Evolutionary conservation across 2,888 invertebrate genomes (phyloP).

Genomic region (Bhutanitis thaidina): DNA sequence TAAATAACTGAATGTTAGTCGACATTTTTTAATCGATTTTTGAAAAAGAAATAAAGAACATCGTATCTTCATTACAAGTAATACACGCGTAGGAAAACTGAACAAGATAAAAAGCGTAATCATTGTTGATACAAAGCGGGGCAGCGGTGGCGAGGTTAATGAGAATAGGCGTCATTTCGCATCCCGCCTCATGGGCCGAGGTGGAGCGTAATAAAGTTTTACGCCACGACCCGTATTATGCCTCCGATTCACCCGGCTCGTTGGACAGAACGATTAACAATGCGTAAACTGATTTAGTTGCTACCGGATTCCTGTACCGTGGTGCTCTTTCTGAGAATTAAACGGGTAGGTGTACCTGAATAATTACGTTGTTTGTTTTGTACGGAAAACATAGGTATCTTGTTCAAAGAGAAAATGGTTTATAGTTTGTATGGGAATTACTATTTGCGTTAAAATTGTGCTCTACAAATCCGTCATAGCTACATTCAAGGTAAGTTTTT

Average conservation of each 20-base stretch:
- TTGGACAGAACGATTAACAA: conserved; percentile 63
- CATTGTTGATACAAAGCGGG: conserved; percentile 48
- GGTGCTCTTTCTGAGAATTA: conserved; percentile 13
- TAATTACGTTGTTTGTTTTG: conserved; percentile 17
- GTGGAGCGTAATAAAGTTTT: conserved; percentile 67
- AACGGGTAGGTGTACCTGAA: conserved; percentile 17
- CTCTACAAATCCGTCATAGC: too few relatives aligned
- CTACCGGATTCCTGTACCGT: conserved; percentile 28
- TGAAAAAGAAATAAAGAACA: conserved; percentile 7
- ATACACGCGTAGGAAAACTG: neutral
- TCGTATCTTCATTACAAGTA: conserved; percentile 13
- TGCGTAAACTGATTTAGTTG: conserved; percentile 63
- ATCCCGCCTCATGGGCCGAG: conserved; percentile 53
- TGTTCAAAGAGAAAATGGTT: conserved; percentile 4
- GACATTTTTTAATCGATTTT: neutral
- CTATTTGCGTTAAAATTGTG: too few relatives aligned
- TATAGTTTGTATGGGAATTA: neutral
- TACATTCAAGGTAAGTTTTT: too few relatives aligned
- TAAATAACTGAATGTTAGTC: too few relatives aligned
- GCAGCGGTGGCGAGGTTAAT: conserved; percentile 58
- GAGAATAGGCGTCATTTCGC: conserved; percentile 65
- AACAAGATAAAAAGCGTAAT: conserved; percentile 46
- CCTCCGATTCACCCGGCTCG: conserved; percentile 45
- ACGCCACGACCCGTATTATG: conserved; percentile 62
- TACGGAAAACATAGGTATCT: conserved; percentile 12